phyloP scores from a whole-genome alignment of 2,888 invertebrate species.

The Meiosimyza platycephala region DNA sequence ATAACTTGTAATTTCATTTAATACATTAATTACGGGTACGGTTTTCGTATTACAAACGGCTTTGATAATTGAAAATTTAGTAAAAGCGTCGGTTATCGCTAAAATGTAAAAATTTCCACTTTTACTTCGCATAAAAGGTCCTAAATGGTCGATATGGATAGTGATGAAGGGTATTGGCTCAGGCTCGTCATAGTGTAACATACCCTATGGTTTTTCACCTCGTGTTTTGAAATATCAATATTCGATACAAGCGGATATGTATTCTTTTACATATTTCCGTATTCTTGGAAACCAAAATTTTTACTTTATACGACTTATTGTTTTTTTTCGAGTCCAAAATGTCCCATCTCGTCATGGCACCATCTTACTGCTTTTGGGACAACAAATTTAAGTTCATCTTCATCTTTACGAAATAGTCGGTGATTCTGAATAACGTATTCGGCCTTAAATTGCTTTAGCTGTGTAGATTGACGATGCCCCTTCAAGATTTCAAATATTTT shows the following conservation, averaged over 20 bases:
- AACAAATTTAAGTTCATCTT: constrained; percentile 29
- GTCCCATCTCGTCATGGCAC: constrained; percentile 44
- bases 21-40: constrained; percentile 15
- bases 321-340: constrained; percentile 45
- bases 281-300: constrained; percentile 46
- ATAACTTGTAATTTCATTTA: constrained; percentile 39
- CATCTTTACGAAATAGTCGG: constrained; percentile 33
- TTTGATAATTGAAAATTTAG: constrained; percentile 39
- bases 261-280: constrained; percentile 39
- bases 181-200: constrained; percentile 27
- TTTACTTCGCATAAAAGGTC: constrained; percentile 32
- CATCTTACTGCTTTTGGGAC: constrained; percentile 37
- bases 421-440: constrained; percentile 39
- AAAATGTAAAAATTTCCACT: constrained; percentile 28
- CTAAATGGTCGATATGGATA: constrained; percentile 42
- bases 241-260: constrained; percentile 39
- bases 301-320: constrained; percentile 35
- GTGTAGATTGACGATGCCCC: constrained; percentile 26
- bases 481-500: constrained; percentile 36
- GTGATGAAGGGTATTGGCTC: constrained; percentile 40
- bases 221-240: constrained; percentile 36
- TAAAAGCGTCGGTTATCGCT: constrained; percentile 37
- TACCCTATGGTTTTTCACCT: constrained; percentile 34
- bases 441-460: constrained; percentile 35
- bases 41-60: constrained; percentile 32